These are phyloP conservation scores for Metalampra italica DNA, from an alignment of 2,888 invertebrate genomes.

Conservation along the genomic window DNA sequence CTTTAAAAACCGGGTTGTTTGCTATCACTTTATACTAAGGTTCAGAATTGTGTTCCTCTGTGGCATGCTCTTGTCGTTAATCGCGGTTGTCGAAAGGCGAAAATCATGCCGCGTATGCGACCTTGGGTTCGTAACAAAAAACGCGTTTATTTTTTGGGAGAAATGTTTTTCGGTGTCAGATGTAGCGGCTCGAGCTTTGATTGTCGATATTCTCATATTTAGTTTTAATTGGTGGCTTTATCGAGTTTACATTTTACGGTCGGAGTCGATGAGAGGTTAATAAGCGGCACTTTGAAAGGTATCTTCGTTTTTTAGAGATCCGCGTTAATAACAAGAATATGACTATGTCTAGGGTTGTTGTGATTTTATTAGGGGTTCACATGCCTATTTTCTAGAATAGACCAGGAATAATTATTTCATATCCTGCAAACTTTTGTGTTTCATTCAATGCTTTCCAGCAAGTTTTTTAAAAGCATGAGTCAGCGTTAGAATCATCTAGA, in stretches of 20 bases:
- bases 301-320: slow-evolving; percentile 71
- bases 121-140: slow-evolving; percentile 68
- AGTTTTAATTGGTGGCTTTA: slow-evolving; percentile 79
- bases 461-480: slow-evolving; percentile 6
- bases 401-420: slow-evolving; percentile 18
- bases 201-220: slow-evolving; percentile 77
- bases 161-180: slow-evolving; percentile 73
- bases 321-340: slow-evolving; percentile 63
- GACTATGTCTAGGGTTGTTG: slow-evolving; percentile 46
- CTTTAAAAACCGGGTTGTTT: slow-evolving; percentile 33
- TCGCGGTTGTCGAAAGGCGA: slow-evolving; percentile 66
- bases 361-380: slow-evolving; percentile 56
- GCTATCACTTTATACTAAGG: slow-evolving; percentile 41
- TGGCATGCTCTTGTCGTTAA: slow-evolving; percentile 36
- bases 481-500: slow-evolving; percentile 10
- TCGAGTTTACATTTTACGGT: slow-evolving; percentile 79
- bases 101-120: slow-evolving; percentile 73
- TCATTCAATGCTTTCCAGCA: background rate
- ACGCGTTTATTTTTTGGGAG: slow-evolving; percentile 67
- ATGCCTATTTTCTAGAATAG: slow-evolving; percentile 17
- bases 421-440: slow-evolving; percentile 12
- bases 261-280: slow-evolving; percentile 77
- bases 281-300: slow-evolving; percentile 78
- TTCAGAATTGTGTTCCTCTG: slow-evolving; percentile 33
- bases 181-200: slow-evolving; percentile 76